Base-by-base conservation (phyloP, 35 echinoderm and acorn worm species). In the Stichopus chloronotus region DNA sequence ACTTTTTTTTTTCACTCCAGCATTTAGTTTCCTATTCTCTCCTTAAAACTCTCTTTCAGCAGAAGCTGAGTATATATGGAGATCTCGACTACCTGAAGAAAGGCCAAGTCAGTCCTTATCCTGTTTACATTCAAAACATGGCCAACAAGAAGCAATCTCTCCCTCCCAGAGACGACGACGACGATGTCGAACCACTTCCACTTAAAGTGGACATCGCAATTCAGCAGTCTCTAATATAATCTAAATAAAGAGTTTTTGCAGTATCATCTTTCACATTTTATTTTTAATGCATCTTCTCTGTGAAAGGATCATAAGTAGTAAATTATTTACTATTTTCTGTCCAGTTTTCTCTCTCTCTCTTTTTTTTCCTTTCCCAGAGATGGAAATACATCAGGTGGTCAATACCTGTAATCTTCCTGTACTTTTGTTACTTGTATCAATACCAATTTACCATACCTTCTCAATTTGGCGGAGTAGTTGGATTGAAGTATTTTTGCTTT, bases 31-130 rank as follows among this genome's bases (percentile, higher is more conserved):
- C 30, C 30, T 43, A 43, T 43, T 43, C 30, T 43, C 30, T 43
- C 30, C 30, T 84, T 69, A 43, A 56, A 54, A 60, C 78, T 78
- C 79, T 88, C 13, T 19, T 59, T 58, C 57, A 58, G 71, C 91
- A 98, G 96, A 98, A 98, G 79, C 90, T 98, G 90, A 95, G 94
- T 78, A 95, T 98, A 57, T 92, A 98, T 72, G 94, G 94, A 30
- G 96, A 98, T 79, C 82, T 98, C 14, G 94, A 94, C 58, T 96
- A 98, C 78, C 69, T 98, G 82, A 95, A 98, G 82, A 81, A 95
- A 56, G 95, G 95, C 82, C 92, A 92, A 58, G 71, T 59, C 14
- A 59, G 68, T 54, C 87, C 74, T 9, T 82, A 93, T 54, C 94
- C 94, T 54, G 56, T 95, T n/a, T 92, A 91, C 78, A 94, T 98